phyloP scores from a whole-genome alignment of 2,113 vertebrate genomes.

The Mungos mungo region DNA sequence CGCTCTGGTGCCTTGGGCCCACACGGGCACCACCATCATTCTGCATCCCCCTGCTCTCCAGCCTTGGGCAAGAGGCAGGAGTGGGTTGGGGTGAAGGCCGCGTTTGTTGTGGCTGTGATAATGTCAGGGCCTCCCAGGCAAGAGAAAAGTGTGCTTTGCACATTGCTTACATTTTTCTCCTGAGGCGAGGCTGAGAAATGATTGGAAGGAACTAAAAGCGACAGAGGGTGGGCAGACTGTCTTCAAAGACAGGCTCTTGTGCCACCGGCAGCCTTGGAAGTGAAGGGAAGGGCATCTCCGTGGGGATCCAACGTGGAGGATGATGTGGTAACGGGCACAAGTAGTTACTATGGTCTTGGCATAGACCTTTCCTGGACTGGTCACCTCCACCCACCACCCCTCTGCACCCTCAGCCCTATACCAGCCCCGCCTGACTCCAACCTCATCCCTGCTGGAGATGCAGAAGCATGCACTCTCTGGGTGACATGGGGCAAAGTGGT shows the following conservation, averaged over 20 bases:
- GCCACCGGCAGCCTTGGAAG: neutral
- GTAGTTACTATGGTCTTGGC: neutral
- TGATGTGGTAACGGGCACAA: neutral
- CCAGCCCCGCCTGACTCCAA: neutral
- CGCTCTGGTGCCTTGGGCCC: neutral
- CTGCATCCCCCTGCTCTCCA: neutral
- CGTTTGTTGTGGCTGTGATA: slow-evolving; percentile 9
- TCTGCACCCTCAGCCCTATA: too few relatives aligned
- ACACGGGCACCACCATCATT: neutral
- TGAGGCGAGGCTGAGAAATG: neutral
- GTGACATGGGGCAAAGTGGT: neutral
- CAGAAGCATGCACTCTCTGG: neutral
- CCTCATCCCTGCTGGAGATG: neutral
- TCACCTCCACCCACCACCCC: neutral
- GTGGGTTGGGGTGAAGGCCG: slow-evolving; percentile 25
- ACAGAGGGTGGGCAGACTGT: neutral
- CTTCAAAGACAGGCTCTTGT: neutral
- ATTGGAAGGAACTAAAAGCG: neutral
- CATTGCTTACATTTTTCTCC: slow-evolving; percentile 58
- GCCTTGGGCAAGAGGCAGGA: neutral
- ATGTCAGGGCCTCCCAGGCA: neutral
- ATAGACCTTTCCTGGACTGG: neutral
- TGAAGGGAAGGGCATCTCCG: neutral
- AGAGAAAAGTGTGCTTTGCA: neutral
- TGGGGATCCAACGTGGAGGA: neutral